These are phyloP conservation scores for Nomada lathburiana DNA, from an alignment of 2,888 invertebrate genomes.

Conservation along the genomic window DNA sequence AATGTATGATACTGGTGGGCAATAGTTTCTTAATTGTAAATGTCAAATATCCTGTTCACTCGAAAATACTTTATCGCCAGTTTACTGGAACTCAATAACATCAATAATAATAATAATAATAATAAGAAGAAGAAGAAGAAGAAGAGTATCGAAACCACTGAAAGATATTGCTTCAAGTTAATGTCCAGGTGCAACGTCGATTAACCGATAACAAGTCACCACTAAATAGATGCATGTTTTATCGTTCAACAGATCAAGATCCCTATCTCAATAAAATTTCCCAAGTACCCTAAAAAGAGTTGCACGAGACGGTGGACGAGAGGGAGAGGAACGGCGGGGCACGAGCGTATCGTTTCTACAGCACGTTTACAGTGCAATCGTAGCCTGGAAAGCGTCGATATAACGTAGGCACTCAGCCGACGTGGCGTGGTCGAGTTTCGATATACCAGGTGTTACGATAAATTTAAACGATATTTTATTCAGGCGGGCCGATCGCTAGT, in stretches of 20 bases:
- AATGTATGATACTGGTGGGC: too few species aligned
- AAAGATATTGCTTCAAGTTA: too few species aligned
- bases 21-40: too few species aligned
- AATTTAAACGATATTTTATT: slow-evolving; percentile 84
- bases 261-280: slow-evolving; percentile 39
- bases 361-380: slow-evolving; percentile 66
- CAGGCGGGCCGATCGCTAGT: slow-evolving; percentile 83
- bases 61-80: too few species aligned
- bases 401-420: slow-evolving; percentile 71
- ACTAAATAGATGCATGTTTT: neutral
- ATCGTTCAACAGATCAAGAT: slow-evolving; percentile 33
- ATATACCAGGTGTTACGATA: slow-evolving; percentile 84
- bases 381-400: slow-evolving; percentile 60
- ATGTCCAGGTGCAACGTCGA: too few species aligned
- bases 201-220: too few species aligned
- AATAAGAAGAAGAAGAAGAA: too few species aligned
- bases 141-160: too few species aligned
- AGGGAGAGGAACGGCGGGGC: slow-evolving; percentile 9
- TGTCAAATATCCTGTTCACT: too few species aligned
- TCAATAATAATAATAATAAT: too few species aligned
- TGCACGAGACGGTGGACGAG: neutral
- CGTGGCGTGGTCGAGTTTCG: slow-evolving; percentile 69
- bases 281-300: slow-evolving; percentile 36
- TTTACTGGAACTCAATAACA: too few species aligned
- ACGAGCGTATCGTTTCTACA: slow-evolving; percentile 34